phyloP scores from a whole-genome alignment of 1,140 invertebrate species.

The Adelges cooleyi region DNA sequence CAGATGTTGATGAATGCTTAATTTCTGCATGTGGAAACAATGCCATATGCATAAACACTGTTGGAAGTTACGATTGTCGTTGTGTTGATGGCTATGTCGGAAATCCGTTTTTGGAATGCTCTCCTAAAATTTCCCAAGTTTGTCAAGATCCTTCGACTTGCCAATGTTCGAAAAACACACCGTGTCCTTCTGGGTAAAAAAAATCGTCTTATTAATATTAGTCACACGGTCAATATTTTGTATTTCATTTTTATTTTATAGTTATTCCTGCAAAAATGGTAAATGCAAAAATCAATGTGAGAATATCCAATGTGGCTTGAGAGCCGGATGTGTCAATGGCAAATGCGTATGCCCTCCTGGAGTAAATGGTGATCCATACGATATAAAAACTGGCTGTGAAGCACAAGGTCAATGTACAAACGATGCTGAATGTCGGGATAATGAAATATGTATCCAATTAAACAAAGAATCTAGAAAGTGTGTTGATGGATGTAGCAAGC shows the following conservation, averaged over 20 bases:
- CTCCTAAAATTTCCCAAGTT: slow-evolving; percentile 54
- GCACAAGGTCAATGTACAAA: slow-evolving; percentile 59
- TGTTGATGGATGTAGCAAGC: slow-evolving; percentile 59
- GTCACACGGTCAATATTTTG: background rate
- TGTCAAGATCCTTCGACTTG: slow-evolving; percentile 57
- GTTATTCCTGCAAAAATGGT: slow-evolving; percentile 53
- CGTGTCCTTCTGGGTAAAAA: slow-evolving; percentile 55
- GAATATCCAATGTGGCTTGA: slow-evolving; percentile 69
- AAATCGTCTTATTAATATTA: background rate
- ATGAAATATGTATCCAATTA: slow-evolving; percentile 75
- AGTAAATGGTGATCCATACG: slow-evolving; percentile 64
- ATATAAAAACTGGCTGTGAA: slow-evolving; percentile 54
- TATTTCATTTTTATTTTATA: slow-evolving; percentile 19
- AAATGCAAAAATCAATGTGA: slow-evolving; percentile 62
- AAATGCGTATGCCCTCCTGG: slow-evolving; percentile 85
- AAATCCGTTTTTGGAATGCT: slow-evolving; percentile 55
- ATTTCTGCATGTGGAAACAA: slow-evolving; percentile 56
- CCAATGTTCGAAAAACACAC: slow-evolving; percentile 51
- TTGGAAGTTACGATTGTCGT: slow-evolving; percentile 57
- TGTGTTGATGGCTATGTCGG: slow-evolving; percentile 68
- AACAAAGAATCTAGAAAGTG: slow-evolving; percentile 70
- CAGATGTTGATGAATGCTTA: slow-evolving; percentile 61
- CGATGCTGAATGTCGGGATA: slow-evolving; percentile 64
- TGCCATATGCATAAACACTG: slow-evolving; percentile 57
- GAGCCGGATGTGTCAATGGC: slow-evolving; percentile 74